These are phyloP conservation scores for Bubo bubo DNA, from an alignment of 2,113 vertebrate genomes.

Conservation along the genomic window DNA sequence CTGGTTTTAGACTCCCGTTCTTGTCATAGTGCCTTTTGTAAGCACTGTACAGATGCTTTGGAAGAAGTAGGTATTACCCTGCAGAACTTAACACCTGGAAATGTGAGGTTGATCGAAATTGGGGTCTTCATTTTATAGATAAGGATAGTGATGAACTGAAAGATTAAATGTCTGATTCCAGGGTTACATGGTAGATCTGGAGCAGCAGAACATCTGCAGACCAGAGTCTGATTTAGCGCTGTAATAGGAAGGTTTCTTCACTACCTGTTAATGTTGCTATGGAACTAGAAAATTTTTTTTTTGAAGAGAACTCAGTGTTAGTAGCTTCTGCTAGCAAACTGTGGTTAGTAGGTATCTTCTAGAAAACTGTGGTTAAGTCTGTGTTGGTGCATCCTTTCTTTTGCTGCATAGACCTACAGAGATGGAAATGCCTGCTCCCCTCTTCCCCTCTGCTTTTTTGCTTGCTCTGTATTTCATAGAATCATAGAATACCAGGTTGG, in stretches of 20 bases:
- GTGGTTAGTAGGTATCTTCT: not conserved
- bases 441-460: not conserved
- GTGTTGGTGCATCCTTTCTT: not conserved
- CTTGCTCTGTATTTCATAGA: not conserved
- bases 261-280: not conserved
- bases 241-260: not conserved
- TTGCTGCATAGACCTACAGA: not conserved
- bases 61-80: not conserved
- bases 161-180: not conserved
- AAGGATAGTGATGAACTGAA: not conserved
- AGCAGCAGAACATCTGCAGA: accelerated
- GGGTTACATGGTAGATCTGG: not conserved
- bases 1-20: not conserved
- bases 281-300: not conserved
- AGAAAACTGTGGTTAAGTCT: not conserved
- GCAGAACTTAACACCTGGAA: not conserved
- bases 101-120: not conserved
- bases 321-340: not conserved
- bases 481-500: too few species aligned
- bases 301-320: not conserved
- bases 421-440: not conserved
- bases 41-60: not conserved
- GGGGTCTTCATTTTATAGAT: not conserved
- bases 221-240: not conserved
- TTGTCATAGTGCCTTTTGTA: not conserved